phyloP scores from a whole-genome alignment of 2,888 invertebrate genomes.

The Parnassius apollo region DNA sequence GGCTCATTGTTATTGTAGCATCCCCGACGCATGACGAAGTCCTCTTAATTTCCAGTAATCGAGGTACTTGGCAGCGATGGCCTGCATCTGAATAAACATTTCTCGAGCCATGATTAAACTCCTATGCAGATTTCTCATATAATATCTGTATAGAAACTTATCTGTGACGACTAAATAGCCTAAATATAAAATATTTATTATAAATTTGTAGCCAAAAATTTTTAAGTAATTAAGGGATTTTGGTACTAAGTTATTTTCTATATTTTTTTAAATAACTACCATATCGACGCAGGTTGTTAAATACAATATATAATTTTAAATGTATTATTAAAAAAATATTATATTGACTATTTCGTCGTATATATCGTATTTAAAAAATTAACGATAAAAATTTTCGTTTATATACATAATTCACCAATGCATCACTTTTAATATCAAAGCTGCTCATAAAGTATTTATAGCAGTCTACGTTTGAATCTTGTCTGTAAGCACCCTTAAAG shows the following conservation, averaged over 20 bases:
- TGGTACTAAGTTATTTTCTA: background rate
- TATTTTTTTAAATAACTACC: background rate
- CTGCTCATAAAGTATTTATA: background rate
- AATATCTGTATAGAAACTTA: background rate
- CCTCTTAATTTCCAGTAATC: conserved; percentile 80
- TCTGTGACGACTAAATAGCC: background rate
- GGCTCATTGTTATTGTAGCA: conserved; percentile 72
- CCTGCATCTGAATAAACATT: conserved; percentile 78
- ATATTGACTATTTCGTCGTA: too few species aligned
- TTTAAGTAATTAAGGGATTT: background rate
- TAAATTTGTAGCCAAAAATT: background rate
- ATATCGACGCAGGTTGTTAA: too few species aligned
- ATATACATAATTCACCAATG: too few species aligned
- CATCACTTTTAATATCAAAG: too few species aligned
- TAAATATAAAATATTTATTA: too few species aligned
- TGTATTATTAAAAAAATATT: too few species aligned
- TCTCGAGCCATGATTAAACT: conserved; percentile 49
- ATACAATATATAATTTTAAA: too few species aligned
- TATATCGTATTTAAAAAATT: too few species aligned
- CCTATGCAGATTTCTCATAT: conserved; percentile 26
- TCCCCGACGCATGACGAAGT: conserved; percentile 63
- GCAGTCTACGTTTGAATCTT: background rate
- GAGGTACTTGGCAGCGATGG: conserved; percentile 68
- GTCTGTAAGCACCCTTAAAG: conserved; percentile 36
- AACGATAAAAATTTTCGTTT: too few species aligned